Evolutionary conservation across 2,888 invertebrate genomes (phyloP).

Genomic region (Malthinus flaveolus): DNA sequence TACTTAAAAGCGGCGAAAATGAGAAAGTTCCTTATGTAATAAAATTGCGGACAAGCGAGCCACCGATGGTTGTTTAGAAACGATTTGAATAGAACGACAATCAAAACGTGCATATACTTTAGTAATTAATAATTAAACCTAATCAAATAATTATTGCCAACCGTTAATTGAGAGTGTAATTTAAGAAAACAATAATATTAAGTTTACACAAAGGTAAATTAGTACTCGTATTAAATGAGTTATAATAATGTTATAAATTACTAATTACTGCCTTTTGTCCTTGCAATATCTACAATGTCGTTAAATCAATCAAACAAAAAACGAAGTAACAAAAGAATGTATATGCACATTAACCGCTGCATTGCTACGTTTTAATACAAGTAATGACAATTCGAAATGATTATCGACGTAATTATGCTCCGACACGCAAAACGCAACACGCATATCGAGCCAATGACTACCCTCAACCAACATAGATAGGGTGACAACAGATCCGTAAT

Average conservation of each 20-base stretch:
- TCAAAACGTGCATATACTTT: conserved; percentile 7
- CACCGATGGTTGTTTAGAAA: too few relatives aligned
- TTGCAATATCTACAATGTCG: conserved; percentile 32
- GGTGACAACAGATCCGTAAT: conserved; percentile 27
- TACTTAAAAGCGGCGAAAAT: too few relatives aligned
- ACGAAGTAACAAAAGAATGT: conserved; percentile 31
- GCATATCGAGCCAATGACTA: conserved; percentile 34
- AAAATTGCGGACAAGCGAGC: too few relatives aligned
- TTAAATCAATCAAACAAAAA: conserved; percentile 36
- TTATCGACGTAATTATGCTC: conserved; percentile 46
- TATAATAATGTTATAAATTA: conserved; percentile 33
- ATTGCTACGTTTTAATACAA: conserved; percentile 46
- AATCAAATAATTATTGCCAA: conserved; percentile 9
- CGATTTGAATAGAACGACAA: conserved; percentile 14
- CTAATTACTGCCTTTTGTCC: conserved; percentile 33
- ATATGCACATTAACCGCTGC: conserved; percentile 38
- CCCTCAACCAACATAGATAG: conserved; percentile 21
- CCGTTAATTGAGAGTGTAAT: conserved; percentile 27
- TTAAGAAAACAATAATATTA: conserved; percentile 26
- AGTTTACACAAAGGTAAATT: conserved; percentile 25
- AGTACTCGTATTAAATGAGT: conserved; percentile 12
- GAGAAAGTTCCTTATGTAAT: too few relatives aligned
- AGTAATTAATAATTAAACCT: conserved; percentile 23
- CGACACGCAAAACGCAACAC: conserved; percentile 43
- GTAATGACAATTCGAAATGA: conserved; percentile 51